Percentiles rank a stretch among this genome's conserved stretches.
Evolutionary conservation across 2,888 invertebrate genomes (phyloP).

Genomic region (Eumacrocentrus americanus): DNA sequence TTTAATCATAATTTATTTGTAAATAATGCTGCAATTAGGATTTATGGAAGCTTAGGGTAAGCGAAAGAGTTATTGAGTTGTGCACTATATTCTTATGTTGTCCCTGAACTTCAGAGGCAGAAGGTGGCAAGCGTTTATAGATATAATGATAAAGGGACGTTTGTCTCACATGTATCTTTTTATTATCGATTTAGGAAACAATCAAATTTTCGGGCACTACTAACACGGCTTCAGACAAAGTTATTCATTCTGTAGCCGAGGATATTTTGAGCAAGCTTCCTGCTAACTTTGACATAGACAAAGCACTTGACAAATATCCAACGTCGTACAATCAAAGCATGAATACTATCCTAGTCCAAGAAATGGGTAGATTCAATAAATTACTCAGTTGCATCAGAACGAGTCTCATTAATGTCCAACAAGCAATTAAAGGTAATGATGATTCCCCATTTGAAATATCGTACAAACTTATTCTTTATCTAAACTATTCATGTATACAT

Average conservation of each 20-base stretch:
- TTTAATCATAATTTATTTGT: constrained; percentile 19
- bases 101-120: constrained; percentile 4
- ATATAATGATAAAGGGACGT: too few species aligned
- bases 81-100: not conserved
- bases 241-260: constrained; percentile 78
- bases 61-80: not conserved
- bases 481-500: too few species aligned
- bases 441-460: too few species aligned
- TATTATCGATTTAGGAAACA: constrained; percentile 65
- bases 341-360: constrained; percentile 92
- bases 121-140: too few species aligned
- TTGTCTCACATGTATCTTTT: too few species aligned
- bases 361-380: constrained; percentile 80
- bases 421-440: constrained; percentile 93
- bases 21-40: constrained; percentile 40
- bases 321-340: constrained; percentile 84
- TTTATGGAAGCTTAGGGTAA: constrained; percentile 47
- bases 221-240: constrained; percentile 77
- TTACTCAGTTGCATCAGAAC: constrained; percentile 75
- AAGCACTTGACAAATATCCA: constrained; percentile 74
- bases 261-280: constrained; percentile 83
- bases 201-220: constrained; percentile 65
- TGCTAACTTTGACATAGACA: constrained; percentile 70
- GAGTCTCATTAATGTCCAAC: constrained; percentile 79
- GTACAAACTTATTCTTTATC: too few species aligned